A percentile compares a stretch with the other conserved stretches of the same genome.
Conservation (phyloP, 2,888 invertebrate genomes). For the Mythimna loreyi region DNA sequence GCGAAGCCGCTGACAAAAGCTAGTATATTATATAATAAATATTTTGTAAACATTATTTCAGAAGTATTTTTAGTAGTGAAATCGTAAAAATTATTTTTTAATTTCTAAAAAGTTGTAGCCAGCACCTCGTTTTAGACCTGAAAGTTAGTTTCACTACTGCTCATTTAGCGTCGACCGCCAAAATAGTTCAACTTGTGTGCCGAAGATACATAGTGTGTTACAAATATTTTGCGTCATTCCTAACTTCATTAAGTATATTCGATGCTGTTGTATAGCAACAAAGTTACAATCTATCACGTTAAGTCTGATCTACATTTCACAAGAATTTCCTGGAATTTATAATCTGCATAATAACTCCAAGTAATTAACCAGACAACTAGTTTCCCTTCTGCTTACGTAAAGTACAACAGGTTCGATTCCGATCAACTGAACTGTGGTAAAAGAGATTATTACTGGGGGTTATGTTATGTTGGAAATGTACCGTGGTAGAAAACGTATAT, state of each 20-base stretch:
- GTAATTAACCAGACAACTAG: conserved; percentile 41
- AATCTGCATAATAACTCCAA: conserved; percentile 46
- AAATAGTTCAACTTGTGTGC: no score
- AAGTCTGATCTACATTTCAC: conserved; percentile 37
- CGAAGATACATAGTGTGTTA: no score
- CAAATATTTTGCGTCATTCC: conserved; percentile 4
- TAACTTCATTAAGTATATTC: not conserved
- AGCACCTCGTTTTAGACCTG: no score
- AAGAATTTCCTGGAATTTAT: conserved; percentile 52
- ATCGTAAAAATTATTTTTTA: no score
- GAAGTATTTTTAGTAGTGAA: no score
- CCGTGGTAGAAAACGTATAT: not conserved
- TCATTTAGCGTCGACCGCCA: no score
- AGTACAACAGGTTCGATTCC: conserved; percentile 54
- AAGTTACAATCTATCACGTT: conserved; percentile 36
- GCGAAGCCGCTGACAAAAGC: no score
- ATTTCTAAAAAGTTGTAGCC: no score
- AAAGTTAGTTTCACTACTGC: no score
- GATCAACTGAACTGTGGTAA: conserved; percentile 36
- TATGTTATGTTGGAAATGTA: conserved; percentile 13
- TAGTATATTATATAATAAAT: no score
- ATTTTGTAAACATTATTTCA: no score
- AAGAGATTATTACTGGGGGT: conserved; percentile 35
- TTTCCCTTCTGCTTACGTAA: conserved; percentile 52
- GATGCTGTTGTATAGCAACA: not conserved